Evolutionary conservation across 2,113 vertebrate genomes (phyloP).

Genomic region (Peromyscus leucopus): DNA sequence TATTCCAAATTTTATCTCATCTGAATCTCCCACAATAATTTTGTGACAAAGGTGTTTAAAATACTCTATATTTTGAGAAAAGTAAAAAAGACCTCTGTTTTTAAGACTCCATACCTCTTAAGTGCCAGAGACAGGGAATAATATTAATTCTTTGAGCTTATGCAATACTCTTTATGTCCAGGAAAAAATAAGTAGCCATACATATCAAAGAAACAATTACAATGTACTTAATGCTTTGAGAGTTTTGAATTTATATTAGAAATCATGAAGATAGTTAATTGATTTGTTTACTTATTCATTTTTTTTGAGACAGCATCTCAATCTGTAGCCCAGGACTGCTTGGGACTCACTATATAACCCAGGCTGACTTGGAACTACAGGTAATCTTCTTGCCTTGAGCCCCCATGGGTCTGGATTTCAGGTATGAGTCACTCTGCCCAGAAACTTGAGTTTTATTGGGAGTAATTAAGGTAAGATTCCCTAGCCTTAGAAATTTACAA

Average conservation of each 20-base stretch:
- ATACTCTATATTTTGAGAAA: background rate
- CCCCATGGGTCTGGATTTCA: background rate
- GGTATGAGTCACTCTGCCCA: background rate
- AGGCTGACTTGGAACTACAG: background rate
- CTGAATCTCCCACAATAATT: background rate
- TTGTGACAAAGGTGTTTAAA: background rate
- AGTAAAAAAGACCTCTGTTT: background rate
- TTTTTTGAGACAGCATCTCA: background rate
- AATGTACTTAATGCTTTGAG: background rate
- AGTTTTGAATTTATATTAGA: conserved; percentile 20
- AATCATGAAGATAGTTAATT: background rate
- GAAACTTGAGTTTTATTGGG: background rate
- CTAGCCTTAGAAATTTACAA: conserved; percentile 11
- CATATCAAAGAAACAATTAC: conserved; percentile 16
- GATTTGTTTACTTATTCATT: background rate
- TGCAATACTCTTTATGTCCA: background rate
- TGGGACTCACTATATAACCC: background rate
- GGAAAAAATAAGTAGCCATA: background rate
- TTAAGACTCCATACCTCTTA: background rate
- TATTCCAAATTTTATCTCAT: conserved; percentile 34
- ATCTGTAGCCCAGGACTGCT: background rate
- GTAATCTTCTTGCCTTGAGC: background rate
- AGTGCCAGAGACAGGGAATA: background rate
- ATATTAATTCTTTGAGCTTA: background rate
- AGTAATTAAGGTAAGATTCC: background rate